phyloP scores from a whole-genome alignment of 2,888 invertebrate species.

The Agriopis aurantiaria region DNA sequence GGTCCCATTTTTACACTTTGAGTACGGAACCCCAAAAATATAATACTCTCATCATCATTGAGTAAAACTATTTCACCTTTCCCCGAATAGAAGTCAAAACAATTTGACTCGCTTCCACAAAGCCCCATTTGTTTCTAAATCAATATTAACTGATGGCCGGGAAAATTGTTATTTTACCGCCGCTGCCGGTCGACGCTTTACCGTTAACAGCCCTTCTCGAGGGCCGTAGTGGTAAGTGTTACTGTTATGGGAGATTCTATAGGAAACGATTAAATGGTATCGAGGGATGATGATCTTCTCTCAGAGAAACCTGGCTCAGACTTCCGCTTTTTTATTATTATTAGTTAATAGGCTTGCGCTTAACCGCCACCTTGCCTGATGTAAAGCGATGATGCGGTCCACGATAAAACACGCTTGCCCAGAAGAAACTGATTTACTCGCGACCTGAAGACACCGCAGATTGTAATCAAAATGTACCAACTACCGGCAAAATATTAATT shows the following conservation, averaged over 20 bases:
- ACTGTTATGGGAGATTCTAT: constrained; percentile 43
- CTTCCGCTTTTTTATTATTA: not conserved
- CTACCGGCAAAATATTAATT: too few relatives aligned
- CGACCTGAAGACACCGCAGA: too few relatives aligned
- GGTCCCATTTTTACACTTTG: too few relatives aligned
- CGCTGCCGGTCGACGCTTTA: constrained; percentile 19
- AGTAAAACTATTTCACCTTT: not conserved
- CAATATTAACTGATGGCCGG: constrained; percentile 41
- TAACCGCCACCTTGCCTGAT: too few relatives aligned
- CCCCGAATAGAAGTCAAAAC: not conserved
- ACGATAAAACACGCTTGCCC: too few relatives aligned
- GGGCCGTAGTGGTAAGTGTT: constrained; percentile 44
- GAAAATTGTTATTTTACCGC: constrained; percentile 41
- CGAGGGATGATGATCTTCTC: not conserved
- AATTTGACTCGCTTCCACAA: constrained; percentile 1
- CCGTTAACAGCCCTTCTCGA: constrained; percentile 42
- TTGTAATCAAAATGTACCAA: too few relatives aligned
- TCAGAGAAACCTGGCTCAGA: not conserved
- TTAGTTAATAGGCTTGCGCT: not conserved
- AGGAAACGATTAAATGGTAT: constrained; percentile 31
- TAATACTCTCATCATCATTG: too few relatives aligned
- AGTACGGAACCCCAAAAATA: too few relatives aligned
- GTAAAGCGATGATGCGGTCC: too few relatives aligned
- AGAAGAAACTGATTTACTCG: too few relatives aligned
- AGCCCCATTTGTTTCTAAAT: constrained; percentile 29